Percentiles rank a stretch among this genome's conserved stretches.
These are phyloP conservation scores for Akabosia matsudoensis DNA, from an alignment of 1,140 invertebrate species.

Conservation along the genomic window DNA sequence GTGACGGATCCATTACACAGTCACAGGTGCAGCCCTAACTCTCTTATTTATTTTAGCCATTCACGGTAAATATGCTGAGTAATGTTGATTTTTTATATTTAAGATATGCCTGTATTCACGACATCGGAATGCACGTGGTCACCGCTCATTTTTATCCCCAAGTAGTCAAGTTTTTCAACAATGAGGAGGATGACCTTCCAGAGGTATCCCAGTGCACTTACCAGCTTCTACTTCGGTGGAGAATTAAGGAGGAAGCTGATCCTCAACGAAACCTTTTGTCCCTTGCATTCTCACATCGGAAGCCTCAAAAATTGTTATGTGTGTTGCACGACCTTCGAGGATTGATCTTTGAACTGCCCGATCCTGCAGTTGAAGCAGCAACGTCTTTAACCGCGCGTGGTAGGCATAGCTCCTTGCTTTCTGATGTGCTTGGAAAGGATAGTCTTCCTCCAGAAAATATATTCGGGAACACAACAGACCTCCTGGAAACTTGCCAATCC, in stretches of 20 bases:
- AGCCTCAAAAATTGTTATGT: conserved; percentile 7
- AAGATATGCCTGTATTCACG: conserved; percentile 1
- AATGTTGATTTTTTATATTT: conserved; percentile 4
- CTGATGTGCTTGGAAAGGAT: background rate
- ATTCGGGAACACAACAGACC: background rate
- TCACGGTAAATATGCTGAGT: background rate
- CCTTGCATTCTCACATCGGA: background rate
- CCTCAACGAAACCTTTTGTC: background rate
- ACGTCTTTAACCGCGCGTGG: no score
- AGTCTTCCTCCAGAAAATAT: background rate
- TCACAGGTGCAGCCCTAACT: background rate
- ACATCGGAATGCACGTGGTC: background rate
- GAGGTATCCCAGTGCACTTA: background rate
- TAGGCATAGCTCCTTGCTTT: no score
- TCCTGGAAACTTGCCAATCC: background rate
- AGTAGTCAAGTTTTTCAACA: background rate
- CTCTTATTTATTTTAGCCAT: background rate
- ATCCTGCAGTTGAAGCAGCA: background rate
- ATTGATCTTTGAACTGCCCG: conserved; percentile 3
- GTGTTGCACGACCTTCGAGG: background rate
- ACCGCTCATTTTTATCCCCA: conserved; percentile 3
- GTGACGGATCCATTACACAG: background rate
- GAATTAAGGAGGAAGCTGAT: background rate
- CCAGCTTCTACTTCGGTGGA: background rate
- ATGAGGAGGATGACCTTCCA: background rate